A percentile compares a stretch with the other conserved stretches of the same genome.
These are phyloP conservation scores for Darevskia nairensis DNA, from an alignment of 2,797 vertebrate genomes.

Conservation along the genomic window DNA sequence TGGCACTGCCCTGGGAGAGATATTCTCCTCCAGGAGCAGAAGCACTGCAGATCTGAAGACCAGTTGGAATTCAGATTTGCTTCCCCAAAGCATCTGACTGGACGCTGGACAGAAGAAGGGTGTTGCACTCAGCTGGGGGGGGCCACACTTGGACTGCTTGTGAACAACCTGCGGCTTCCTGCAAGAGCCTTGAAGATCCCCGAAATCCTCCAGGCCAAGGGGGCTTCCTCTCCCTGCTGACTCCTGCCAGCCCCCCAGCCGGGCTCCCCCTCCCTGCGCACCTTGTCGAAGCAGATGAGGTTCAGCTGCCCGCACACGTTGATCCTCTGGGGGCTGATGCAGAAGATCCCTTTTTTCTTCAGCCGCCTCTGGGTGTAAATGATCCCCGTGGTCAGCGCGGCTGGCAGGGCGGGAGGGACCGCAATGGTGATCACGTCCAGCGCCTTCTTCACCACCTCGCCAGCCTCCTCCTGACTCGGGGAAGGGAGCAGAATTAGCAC, in stretches of 20 bases:
- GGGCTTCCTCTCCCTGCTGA: no score
- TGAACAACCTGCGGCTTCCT: neutral
- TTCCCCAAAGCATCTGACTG: no score
- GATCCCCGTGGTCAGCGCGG: constrained; percentile 82
- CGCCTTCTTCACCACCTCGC: constrained; percentile 80
- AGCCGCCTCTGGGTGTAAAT: constrained; percentile 82
- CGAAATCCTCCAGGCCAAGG: no score
- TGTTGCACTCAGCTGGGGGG: no score
- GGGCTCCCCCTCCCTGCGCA: constrained; percentile 37
- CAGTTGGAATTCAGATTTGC: no score
- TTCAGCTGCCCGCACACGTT: constrained; percentile 83
- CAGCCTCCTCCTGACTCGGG: constrained; percentile 66
- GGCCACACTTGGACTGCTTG: neutral
- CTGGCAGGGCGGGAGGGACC: constrained; percentile 82
- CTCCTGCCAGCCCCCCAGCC: no score
- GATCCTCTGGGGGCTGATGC: constrained; percentile 84
- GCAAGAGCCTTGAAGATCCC: no score
- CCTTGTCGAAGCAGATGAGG: constrained; percentile 86
- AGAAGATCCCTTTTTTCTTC: constrained; percentile 82
- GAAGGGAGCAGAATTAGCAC: neutral
- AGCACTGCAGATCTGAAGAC: no score
- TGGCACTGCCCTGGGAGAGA: no score
- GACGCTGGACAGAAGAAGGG: no score
- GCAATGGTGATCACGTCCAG: constrained; percentile 83
- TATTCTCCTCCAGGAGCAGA: no score